Percentiles rank a stretch among this genome's conserved stretches.
Evolutionary conservation across 2,113 vertebrate species (phyloP).

Genomic region (Tiliqua scincoides): DNA sequence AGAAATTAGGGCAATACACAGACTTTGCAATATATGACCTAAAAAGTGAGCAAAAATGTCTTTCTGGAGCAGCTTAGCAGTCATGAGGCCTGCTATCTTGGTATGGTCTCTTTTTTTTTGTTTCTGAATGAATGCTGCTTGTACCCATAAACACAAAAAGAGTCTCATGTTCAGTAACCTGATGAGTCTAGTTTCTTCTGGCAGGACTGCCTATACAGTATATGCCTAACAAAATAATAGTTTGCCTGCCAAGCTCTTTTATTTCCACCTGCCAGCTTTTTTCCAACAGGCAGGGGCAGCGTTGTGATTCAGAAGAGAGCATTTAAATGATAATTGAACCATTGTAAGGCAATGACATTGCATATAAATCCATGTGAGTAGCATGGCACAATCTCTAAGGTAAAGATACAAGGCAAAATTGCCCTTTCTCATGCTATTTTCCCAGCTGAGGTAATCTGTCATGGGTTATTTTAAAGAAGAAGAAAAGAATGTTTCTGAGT

Average conservation of each 20-base stretch:
- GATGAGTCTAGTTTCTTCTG: conserved; percentile 32
- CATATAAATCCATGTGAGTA: conserved; percentile 39
- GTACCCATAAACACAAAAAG: conserved; percentile 5
- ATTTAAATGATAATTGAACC: conserved; percentile 64
- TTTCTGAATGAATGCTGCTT: conserved; percentile 8
- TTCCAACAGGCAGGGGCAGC: conserved; percentile 27
- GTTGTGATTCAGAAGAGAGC: conserved; percentile 36
- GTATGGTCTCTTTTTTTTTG: neutral
- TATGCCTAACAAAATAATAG: neutral
- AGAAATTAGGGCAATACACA: conserved; percentile 57
- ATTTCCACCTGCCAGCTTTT: conserved; percentile 22
- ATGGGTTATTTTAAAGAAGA: conserved; percentile 33
- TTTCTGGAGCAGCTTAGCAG: conserved; percentile 7
- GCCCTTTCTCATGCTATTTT: neutral
- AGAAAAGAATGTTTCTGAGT: conserved; percentile 41
- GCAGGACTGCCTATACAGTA: neutral
- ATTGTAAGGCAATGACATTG: conserved; percentile 49
- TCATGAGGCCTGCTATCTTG: neutral
- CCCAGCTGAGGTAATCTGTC: conserved; percentile 1
- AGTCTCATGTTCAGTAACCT: conserved; percentile 15
- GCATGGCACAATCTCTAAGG: conserved; percentile 21
- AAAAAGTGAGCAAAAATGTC: conserved; percentile 21
- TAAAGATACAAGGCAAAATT: conserved; percentile 50
- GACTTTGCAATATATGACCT: conserved; percentile 26
- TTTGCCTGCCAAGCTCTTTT: conserved; percentile 34